Evolutionary conservation across 2,888 invertebrate genomes (phyloP).

Genomic region (Rhingia rostrata): DNA sequence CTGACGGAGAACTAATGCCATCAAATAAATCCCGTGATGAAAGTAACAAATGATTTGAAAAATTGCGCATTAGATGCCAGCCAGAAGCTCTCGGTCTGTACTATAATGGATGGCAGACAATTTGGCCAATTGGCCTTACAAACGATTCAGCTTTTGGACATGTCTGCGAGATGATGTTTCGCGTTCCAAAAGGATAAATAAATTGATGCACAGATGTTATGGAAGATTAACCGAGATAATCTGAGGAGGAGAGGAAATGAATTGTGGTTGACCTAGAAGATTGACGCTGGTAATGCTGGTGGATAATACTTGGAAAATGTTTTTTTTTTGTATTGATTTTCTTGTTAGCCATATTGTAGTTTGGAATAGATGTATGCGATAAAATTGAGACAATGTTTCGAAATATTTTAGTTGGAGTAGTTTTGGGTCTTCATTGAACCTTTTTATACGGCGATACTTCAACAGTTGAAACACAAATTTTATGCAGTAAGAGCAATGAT

Average conservation of each 20-base stretch:
- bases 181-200: conserved; percentile 35
- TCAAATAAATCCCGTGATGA: conserved; percentile 71
- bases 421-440: too few species aligned
- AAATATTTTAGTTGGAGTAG: too few species aligned
- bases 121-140: conserved; percentile 70
- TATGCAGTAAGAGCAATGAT: too few species aligned
- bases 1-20: conserved; percentile 59
- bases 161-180: conserved; percentile 42
- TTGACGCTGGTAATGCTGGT: conserved; percentile 5
- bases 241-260: conserved; percentile 29
- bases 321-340: too few species aligned
- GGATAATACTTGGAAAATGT: neutral
- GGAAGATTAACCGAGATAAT: conserved; percentile 68
- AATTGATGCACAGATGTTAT: conserved; percentile 63
- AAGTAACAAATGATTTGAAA: conserved; percentile 74
- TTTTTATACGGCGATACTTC: too few species aligned
- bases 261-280: conserved; percentile 52
- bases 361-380: too few species aligned
- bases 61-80: conserved; percentile 73
- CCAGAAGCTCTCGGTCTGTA: conserved; percentile 50
- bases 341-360: too few species aligned
- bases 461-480: too few species aligned
- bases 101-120: conserved; percentile 65
- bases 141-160: conserved; percentile 57
- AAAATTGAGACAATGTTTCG: too few species aligned